These are phyloP conservation scores for Ectobius pallidus DNA, from an alignment of 2,888 invertebrate species.

Conservation along the genomic window DNA sequence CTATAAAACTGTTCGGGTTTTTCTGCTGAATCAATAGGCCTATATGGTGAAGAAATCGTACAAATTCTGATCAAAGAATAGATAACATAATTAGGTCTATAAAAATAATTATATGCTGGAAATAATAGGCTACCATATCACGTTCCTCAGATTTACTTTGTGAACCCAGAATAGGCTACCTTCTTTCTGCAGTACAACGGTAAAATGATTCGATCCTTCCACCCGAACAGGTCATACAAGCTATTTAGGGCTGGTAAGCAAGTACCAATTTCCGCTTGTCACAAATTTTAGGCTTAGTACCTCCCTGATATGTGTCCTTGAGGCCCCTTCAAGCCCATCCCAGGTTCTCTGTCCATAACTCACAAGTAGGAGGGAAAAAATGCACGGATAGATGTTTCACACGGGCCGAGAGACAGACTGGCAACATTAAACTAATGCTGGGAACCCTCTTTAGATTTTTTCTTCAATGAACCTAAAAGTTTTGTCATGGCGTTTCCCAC, in stretches of 20 bases:
- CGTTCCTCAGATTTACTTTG: too few species aligned
- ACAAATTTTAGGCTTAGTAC: background rate
- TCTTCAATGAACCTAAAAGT: constrained; percentile 20
- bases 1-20: too few species aligned
- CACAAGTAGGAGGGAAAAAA: constrained; percentile 3
- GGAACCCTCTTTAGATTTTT: background rate
- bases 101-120: too few species aligned
- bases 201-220: background rate
- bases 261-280: constrained; percentile 27
- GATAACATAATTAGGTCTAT: too few species aligned
- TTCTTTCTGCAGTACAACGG: too few species aligned
- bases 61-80: too few species aligned
- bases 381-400: constrained; percentile 6
- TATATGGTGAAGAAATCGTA: too few species aligned
- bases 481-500: constrained; percentile 21
- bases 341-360: constrained; percentile 10
- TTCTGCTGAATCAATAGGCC: too few species aligned
- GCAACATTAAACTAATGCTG: constrained; percentile 19
- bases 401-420: constrained; percentile 16
- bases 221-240: background rate
- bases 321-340: constrained; percentile 6
- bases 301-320: constrained; percentile 21
- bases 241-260: background rate
- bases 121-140: too few species aligned
- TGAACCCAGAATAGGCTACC: too few species aligned